phyloP scores from a whole-genome alignment of 2,113 vertebrate genomes.

The Mesembrinibis cayennensis region DNA sequence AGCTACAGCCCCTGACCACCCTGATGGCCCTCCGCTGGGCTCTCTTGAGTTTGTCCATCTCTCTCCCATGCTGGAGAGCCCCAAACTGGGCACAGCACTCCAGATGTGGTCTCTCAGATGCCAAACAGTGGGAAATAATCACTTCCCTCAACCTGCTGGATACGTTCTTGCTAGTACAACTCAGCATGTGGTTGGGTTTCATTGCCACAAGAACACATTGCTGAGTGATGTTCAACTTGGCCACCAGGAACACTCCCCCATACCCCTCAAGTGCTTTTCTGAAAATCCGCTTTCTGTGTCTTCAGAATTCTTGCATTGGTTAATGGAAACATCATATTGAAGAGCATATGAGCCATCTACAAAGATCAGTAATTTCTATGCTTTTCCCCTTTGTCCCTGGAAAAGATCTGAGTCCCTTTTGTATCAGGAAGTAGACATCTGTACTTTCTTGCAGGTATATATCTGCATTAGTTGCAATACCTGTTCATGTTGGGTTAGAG shows the following conservation, averaged over 20 bases:
- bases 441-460: neutral
- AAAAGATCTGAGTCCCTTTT: neutral
- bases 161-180: neutral
- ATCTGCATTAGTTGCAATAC: neutral
- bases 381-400: neutral
- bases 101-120: neutral
- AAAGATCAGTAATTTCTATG: neutral
- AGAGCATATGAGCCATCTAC: neutral
- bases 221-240: neutral
- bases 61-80: neutral
- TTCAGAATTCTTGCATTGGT: neutral
- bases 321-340: neutral
- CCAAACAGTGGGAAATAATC: neutral
- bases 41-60: neutral
- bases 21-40: neutral
- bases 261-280: neutral
- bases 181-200: neutral
- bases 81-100: neutral
- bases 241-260: neutral
- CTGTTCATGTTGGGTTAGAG: neutral
- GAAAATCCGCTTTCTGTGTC: neutral
- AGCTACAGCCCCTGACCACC: neutral
- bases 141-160: neutral
- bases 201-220: neutral
- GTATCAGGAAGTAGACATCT: neutral